These are phyloP conservation scores for Morpho achilles DNA, from an alignment of 2,888 invertebrate species.

Conservation along the genomic window DNA sequence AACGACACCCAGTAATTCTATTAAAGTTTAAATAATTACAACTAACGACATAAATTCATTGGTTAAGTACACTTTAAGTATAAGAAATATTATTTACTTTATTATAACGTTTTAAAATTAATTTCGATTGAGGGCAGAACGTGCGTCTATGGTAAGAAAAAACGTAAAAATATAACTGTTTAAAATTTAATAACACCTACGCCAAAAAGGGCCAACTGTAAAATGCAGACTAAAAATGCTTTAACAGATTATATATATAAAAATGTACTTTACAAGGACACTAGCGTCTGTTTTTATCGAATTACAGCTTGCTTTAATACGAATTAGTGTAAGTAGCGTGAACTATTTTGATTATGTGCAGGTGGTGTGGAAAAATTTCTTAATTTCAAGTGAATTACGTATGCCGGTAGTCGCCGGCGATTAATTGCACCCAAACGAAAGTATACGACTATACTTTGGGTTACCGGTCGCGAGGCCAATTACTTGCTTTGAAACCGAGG, in stretches of 20 bases:
- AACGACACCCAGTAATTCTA: slow-evolving; percentile 18
- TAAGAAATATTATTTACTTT: too few relatives aligned
- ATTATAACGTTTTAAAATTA: too few relatives aligned
- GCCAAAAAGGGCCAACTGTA: slow-evolving; percentile 2
- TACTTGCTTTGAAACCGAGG: not conserved
- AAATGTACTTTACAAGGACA: not conserved
- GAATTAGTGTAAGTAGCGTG: not conserved
- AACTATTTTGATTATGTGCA: slow-evolving; percentile 1
- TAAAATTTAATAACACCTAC: not conserved
- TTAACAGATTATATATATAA: not conserved
- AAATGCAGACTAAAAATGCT: slow-evolving; percentile 5
- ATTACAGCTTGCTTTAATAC: slow-evolving; percentile 7
- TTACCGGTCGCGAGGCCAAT: not conserved
- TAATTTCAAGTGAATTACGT: slow-evolving; percentile 40
- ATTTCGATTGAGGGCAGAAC: not conserved
- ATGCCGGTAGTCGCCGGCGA: slow-evolving; percentile 32
- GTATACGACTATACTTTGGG: slow-evolving; percentile 24
- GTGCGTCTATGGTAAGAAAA: not conserved
- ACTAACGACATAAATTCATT: slow-evolving; percentile 17
- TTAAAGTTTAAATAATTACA: slow-evolving; percentile 28
- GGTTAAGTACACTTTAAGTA: slow-evolving; percentile 20
- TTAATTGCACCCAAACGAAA: slow-evolving; percentile 47
- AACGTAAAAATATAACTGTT: not conserved
- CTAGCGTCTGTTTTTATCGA: not conserved
- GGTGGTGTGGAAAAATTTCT: slow-evolving; percentile 42